phyloP scores from a whole-genome alignment of 2,888 invertebrate genomes.

The Scrobipalpa costella region DNA sequence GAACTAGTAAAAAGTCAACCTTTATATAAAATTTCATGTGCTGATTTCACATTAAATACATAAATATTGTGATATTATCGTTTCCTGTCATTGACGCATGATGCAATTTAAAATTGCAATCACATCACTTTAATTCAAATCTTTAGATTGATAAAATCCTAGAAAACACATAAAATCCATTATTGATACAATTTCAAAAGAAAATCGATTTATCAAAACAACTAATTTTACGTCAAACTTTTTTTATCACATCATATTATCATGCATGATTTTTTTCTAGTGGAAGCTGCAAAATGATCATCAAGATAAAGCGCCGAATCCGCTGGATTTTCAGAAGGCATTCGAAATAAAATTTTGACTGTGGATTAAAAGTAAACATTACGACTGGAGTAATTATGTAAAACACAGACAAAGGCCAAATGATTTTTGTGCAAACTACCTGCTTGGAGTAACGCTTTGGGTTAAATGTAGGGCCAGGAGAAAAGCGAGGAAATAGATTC shows the following conservation, averaged over 20 bases:
- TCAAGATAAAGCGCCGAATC: conserved; percentile 30
- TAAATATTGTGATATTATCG: no score
- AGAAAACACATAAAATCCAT: background rate
- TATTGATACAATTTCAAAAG: background rate
- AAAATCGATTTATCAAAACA: no score
- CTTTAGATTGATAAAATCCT: no score
- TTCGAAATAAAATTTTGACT: conserved; percentile 72
- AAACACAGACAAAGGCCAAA: conserved; percentile 67
- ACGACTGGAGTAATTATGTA: conserved; percentile 63
- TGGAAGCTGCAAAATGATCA: no score
- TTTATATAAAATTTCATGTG: no score
- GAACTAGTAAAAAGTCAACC: background rate
- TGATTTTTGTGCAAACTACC: conserved; percentile 77
- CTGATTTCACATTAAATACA: no score
- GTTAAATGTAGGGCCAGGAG: conserved; percentile 49
- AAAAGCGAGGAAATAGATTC: background rate
- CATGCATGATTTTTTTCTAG: no score
- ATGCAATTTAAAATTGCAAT: no score
- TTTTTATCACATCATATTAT: no score
- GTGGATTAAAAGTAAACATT: conserved; percentile 78
- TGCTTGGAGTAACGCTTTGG: conserved; percentile 71
- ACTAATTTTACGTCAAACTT: no score
- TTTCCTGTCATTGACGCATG: no score
- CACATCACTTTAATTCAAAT: no score
- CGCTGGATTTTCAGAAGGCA: conserved; percentile 38